Evolutionary conservation across 2,888 invertebrate genomes (phyloP).

Genomic region (Biston stratarius): DNA sequence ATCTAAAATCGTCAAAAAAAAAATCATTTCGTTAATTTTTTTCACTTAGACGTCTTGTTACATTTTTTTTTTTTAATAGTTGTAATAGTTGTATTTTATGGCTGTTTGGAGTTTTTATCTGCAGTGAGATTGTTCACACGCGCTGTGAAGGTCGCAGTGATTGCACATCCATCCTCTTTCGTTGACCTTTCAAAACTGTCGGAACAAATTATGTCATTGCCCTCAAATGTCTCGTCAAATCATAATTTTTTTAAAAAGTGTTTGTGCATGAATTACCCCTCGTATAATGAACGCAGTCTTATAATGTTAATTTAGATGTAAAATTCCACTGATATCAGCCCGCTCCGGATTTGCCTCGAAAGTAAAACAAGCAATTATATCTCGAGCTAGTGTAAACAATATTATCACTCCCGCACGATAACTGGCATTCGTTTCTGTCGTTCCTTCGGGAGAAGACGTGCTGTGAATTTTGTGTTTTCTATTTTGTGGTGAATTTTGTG

Average conservation of each 20-base stretch:
- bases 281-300: not conserved
- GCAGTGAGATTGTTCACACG: not conserved
- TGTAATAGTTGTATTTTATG: not conserved
- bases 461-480: conserved; percentile 37
- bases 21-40: too few relatives aligned
- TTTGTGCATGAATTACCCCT: conserved; percentile 28
- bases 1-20: too few relatives aligned
- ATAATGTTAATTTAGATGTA: conserved; percentile 53
- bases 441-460: conserved; percentile 63
- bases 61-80: not conserved
- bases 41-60: too few relatives aligned
- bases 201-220: conserved; percentile 9
- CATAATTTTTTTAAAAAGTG: conserved; percentile 18
- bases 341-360: conserved; percentile 49
- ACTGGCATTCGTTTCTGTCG: conserved; percentile 61
- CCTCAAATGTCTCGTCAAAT: conserved; percentile 27
- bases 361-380: conserved; percentile 51
- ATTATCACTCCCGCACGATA: conserved; percentile 47
- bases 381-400: conserved; percentile 54
- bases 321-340: conserved; percentile 66
- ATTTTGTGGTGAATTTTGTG: conserved; percentile 45
- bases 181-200: conserved; percentile 11
- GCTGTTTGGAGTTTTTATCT: conserved; percentile 1
- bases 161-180: conserved; percentile 2
- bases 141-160: not conserved